Base-by-base conservation (phyloP, 2,797 vertebrate genomes). In the Amblyopsis hoosieri region DNA sequence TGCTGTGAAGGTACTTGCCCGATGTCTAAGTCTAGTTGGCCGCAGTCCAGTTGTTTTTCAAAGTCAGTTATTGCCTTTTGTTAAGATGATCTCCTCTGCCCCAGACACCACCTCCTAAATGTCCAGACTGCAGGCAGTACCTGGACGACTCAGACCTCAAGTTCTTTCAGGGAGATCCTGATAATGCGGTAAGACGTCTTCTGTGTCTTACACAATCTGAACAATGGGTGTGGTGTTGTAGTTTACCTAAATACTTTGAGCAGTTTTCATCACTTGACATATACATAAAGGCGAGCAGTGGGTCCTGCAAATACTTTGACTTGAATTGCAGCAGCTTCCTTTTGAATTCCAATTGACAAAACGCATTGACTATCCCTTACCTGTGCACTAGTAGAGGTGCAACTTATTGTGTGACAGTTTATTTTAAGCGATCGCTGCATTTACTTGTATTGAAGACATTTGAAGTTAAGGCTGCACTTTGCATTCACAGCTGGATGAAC, bases 81-180 rank as follows among this genome's bases (percentile, higher is more conserved):
- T 54, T 14, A 42, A 42, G 37, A 8, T n/a, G 19, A 23, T 37
- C 13, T 50, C 17, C 52, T 14, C 0, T 53, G 14, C 62, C 12
- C 23, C 19, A 97, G 96, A 89, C 91, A 0, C 93, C 95, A 1
- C 94, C 96, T 4, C 95, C 94, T 0, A 96, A 95, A 83, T 99
- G 97, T 62, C 14, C 89, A 1, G 94, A 97, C 85, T 99, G 97
- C 62, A 89, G 95, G 2, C 97, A 99, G 79, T 97, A 94, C 83
- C 85, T 99, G 72, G 97, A 99, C 11, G 97, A 99, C 60, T 90
- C 95, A 0, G 95, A 99, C 66, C 94, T 99, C 29, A 98, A 98
- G 79, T 97, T 96, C 57, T 97, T 96, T 74, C 96, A 98, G 76
- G 96, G 96, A 3, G 95, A 95, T 69, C 94, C 94, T 0, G 96